These are phyloP conservation scores for Danionella dracula DNA, from an alignment of 2,797 vertebrate genomes.

Conservation along the genomic window DNA sequence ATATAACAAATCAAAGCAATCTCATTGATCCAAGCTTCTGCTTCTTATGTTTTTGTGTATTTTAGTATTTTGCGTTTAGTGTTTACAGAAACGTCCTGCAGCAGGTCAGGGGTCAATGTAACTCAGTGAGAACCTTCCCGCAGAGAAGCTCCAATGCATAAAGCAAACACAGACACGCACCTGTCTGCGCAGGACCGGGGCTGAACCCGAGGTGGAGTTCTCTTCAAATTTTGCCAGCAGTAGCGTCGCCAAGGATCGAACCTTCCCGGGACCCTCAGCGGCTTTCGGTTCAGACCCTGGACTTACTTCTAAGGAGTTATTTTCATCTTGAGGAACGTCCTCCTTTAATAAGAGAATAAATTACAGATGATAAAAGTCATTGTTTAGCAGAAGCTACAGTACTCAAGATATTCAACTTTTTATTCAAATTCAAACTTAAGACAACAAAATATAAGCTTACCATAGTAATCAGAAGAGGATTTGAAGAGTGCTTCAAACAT, in stretches of 20 bases:
- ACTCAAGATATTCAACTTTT: too few relatives aligned
- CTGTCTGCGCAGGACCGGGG: conserved; percentile 44
- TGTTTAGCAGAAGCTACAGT: too few relatives aligned
- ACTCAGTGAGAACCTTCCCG: too few relatives aligned
- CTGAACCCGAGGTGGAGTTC: conserved; percentile 54
- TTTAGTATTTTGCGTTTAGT: too few relatives aligned
- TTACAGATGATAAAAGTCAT: background rate
- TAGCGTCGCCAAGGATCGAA: conserved; percentile 86
- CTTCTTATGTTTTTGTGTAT: too few relatives aligned
- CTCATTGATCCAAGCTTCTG: too few relatives aligned
- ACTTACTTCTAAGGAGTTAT: conserved; percentile 56
- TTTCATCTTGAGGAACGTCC: conserved; percentile 59
- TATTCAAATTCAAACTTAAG: too few relatives aligned
- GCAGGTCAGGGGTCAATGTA: too few relatives aligned
- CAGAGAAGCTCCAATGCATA: too few relatives aligned
- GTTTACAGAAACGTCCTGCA: too few relatives aligned
- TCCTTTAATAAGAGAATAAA: conserved; percentile 57
- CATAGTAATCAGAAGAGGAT: background rate
- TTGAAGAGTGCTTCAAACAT: too few relatives aligned
- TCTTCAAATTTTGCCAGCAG: conserved; percentile 87
- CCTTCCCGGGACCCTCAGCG: conserved; percentile 71
- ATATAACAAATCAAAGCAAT: too few relatives aligned
- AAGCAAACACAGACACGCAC: conserved; percentile 37
- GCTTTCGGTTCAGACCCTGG: conserved; percentile 61
- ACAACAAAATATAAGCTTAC: background rate